Evolutionary conservation across 2,797 vertebrate genomes (phyloP), one percentile per base, ranked within the genome.

Genomic region (Etheostoma nigrum): DNA sequence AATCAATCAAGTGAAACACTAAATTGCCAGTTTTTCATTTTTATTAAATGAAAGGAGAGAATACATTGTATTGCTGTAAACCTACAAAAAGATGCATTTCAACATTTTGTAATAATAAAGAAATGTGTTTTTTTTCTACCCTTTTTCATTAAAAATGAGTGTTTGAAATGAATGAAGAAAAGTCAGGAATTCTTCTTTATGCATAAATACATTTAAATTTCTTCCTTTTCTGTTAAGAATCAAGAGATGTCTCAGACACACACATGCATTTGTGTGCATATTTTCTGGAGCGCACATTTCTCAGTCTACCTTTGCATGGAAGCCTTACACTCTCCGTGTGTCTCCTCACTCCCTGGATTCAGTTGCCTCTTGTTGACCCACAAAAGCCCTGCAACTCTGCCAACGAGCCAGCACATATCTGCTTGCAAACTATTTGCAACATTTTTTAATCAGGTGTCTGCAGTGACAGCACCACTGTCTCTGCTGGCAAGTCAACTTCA

Each of bases 391-490:
- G 30, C 47, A 9, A 71, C 74, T 65, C 73, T 54, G 67, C 85
- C 74, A 65, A 84, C 86, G 85, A 90, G 88, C 88, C 82, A 80
- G 79, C 86, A 89, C 87, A 88, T 84, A 91, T 89, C 87, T 84
- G 71, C 83, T 83, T 42, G 61, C 84, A 85, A 88, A 81, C 64
- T 92, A 89, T 93, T 91, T 81, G 79, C 82, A 85, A 78, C 81
- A 82, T 90, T 88, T 88, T 88, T 89, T 85, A 87, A 89, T 91
- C 78, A 72, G 83, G 90, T 89, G 87, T 92, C 91, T 87, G 80
- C 77, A 81, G 83, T 87, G 90, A 93, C 86, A 89, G 89, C 89
- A 74, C 68, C 82, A 23, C 85, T 42, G 75, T 86, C 81, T 84
- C 40, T 51, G 81, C 88, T 89, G 91, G 88, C 89, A 90, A 78